These are phyloP conservation scores for Morelia viridis DNA, from an alignment of 2,797 vertebrate species.

Conservation along the genomic window DNA sequence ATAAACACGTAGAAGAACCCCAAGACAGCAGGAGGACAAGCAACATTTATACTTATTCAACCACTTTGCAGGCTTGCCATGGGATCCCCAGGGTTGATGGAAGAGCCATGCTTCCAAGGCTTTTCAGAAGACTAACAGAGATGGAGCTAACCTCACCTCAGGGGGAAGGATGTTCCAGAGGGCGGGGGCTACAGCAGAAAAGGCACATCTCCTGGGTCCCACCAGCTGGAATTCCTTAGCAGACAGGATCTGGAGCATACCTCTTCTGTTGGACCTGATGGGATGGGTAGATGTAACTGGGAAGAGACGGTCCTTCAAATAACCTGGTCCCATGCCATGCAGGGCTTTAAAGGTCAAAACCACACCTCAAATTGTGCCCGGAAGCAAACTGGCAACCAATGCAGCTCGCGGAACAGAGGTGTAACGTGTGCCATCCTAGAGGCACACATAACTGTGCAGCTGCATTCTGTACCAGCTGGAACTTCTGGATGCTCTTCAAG, in stretches of 20 bases:
- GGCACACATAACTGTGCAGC: neutral
- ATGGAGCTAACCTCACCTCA: neutral
- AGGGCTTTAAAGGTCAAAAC: neutral
- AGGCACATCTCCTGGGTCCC: neutral
- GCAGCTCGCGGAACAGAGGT: neutral
- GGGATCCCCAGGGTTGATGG: neutral
- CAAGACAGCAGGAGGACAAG: neutral
- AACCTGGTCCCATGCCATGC: neutral
- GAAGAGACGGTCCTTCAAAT: neutral
- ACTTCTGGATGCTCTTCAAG: neutral
- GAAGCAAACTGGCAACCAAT: neutral
- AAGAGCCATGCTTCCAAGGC: neutral
- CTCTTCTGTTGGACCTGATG: neutral
- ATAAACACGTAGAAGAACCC: neutral
- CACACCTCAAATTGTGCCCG: neutral
- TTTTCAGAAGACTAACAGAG: neutral
- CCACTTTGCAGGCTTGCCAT: neutral
- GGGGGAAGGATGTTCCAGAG: neutral
- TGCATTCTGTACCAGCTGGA: neutral
- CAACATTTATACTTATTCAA: neutral
- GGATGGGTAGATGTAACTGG: neutral
- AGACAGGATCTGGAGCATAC: neutral
- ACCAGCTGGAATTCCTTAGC: neutral
- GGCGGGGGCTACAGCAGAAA: neutral
- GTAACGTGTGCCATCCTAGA: neutral